Evolutionary conservation across 2,888 invertebrate genomes (phyloP).

Genomic region (Cenopis cana): DNA sequence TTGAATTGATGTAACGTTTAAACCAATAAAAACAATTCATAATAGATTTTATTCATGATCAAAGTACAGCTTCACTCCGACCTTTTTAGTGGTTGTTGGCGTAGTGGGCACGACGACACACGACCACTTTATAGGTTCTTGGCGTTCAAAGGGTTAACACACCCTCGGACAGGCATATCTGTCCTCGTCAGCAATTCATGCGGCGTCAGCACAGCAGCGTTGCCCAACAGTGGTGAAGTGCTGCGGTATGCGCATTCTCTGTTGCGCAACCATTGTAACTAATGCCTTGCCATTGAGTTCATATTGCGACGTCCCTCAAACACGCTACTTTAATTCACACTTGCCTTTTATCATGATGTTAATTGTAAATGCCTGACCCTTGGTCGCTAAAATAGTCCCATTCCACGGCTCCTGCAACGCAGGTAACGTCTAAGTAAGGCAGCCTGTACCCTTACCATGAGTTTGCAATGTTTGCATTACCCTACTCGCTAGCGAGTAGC

Average conservation of each 20-base stretch:
- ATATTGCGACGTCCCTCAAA: constrained; percentile 25
- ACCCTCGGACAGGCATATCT: too few species aligned
- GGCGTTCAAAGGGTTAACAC: too few species aligned
- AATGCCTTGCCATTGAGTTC: constrained; percentile 16
- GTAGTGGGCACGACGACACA: too few species aligned
- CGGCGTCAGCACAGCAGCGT: constrained; percentile 21
- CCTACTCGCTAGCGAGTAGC: too few species aligned
- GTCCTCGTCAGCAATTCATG: neutral
- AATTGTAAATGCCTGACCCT: constrained; percentile 13
- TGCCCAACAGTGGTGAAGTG: constrained; percentile 21
- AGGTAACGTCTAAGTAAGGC: neutral
- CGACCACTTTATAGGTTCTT: too few species aligned
- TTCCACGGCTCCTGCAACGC: neutral
- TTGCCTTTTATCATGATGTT: constrained; percentile 14
- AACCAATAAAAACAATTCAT: too few species aligned
- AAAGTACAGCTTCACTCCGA: too few species aligned
- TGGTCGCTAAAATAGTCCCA: neutral
- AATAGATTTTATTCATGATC: too few species aligned
- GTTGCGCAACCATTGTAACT: constrained; percentile 21
- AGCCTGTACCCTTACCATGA: too few species aligned
- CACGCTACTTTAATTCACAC: constrained; percentile 15
- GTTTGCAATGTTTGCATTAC: too few species aligned
- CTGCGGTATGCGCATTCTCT: constrained; percentile 26
- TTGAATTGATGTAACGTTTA: too few species aligned
- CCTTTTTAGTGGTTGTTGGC: too few species aligned